A percentile compares a stretch with the other conserved stretches of the same genome.
Evolutionary conservation across 1,140 invertebrate genomes (phyloP).

Genomic region (Hermatobates lingyangjiaoensis): DNA sequence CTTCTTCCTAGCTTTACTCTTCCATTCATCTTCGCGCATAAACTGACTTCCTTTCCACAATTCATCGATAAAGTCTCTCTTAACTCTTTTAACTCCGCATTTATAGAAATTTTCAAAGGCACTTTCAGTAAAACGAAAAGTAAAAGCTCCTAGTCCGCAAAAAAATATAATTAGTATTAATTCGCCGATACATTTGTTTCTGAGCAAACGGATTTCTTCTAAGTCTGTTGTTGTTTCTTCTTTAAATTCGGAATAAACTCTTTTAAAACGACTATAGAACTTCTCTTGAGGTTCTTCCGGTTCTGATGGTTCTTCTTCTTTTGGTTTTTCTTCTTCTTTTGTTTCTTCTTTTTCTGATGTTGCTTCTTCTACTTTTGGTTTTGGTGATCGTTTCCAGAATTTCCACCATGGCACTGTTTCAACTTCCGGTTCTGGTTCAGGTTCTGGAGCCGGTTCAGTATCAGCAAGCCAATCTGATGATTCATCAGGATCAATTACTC

Average conservation of each 20-base stretch:
- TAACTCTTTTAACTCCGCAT: slow-evolving; percentile 67
- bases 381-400: not conserved
- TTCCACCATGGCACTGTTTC: slow-evolving; percentile 2
- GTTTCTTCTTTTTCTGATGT: slow-evolving; percentile 3
- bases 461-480: not conserved
- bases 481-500: slow-evolving; percentile 1
- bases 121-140: slow-evolving; percentile 61
- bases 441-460: not conserved
- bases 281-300: slow-evolving; percentile 4
- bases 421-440: not conserved
- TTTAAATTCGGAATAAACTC: slow-evolving; percentile 36
- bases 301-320: not conserved
- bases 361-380: slow-evolving; percentile 6
- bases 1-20: slow-evolving; percentile 55
- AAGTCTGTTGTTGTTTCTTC: slow-evolving; percentile 36
- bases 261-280: no score
- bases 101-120: slow-evolving; percentile 69
- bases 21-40: slow-evolving; percentile 71
- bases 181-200: slow-evolving; percentile 45
- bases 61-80: slow-evolving; percentile 62
- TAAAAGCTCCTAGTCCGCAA: slow-evolving; percentile 53
- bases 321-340: not conserved
- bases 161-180: slow-evolving; percentile 44
- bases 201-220: slow-evolving; percentile 31
- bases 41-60: slow-evolving; percentile 61